Evolutionary conservation across 2,113 vertebrate genomes (phyloP).

Genomic region (Pygoscelis adeliae): DNA sequence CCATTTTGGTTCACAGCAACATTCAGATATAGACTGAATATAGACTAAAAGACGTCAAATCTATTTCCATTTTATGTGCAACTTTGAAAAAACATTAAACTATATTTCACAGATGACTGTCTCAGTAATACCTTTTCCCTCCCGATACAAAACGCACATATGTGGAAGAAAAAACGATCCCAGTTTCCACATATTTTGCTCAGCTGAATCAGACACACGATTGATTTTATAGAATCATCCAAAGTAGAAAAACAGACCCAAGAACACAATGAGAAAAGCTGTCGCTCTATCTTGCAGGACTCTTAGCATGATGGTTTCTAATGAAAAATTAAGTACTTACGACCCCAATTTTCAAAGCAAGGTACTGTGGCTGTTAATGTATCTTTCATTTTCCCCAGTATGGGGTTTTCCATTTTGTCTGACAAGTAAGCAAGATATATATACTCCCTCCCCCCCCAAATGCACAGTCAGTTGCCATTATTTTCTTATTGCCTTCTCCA

Average conservation of each 20-base stretch:
- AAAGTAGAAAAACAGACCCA: background rate
- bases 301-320: background rate
- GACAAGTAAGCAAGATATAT: background rate
- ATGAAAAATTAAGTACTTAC: background rate
- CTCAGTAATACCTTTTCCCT: background rate
- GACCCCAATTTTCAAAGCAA: background rate
- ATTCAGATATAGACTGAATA: background rate
- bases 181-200: slow-evolving; percentile 24
- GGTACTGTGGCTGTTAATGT: background rate
- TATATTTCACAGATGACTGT: background rate
- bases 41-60: background rate
- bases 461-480: background rate
- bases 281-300: background rate
- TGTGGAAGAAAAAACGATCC: background rate
- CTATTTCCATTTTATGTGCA: background rate
- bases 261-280: slow-evolving; percentile 16
- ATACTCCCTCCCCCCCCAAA: background rate
- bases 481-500: slow-evolving; percentile 1
- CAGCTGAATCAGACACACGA: background rate
- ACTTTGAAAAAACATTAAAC: background rate
- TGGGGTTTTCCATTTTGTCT: background rate
- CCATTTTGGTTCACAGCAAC: background rate
- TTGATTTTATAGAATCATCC: background rate
- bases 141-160: background rate
- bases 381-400: background rate